Evolutionary conservation across 2,888 invertebrate genomes (phyloP), one percentile per base, ranked within the genome.

Genomic region (Meteorus colon): DNA sequence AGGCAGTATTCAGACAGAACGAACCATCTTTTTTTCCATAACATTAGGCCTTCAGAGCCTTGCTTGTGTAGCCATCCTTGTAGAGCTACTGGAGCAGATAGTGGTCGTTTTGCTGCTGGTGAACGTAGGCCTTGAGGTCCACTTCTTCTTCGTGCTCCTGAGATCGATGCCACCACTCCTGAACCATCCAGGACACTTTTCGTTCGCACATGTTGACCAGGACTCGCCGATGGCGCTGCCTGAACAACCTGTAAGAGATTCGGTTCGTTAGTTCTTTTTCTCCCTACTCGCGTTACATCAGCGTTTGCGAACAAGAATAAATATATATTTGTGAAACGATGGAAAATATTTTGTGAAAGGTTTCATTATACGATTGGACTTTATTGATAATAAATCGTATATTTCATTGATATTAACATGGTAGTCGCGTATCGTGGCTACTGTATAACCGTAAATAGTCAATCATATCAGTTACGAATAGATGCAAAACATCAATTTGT

Each of bases 1-100:
- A 98, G 92, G 87, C 97, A 97, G 90, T 96, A 97, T 89, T 98
- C 97, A 41, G 97, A 96, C 74, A 98, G 91, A 59, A 98, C 97
- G 91, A 97, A 97, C 97, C 97, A 98, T 77, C 97, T 93, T 88
- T 96, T 96, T 88, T 97, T 95, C 97, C 98, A 98, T 60, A 97
- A 93, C 92, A 97, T 97, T 3, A 98, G 91, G 8, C 97, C 97
- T 86, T 97, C 96, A 48, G 96, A 96, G 72, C 97, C 97, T 91
- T 97, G 96, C 87, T 97, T 97, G 89, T 96, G 95, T 68, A 98
- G 91, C 94, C 97, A 96, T 27, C 97, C 97, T 82, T 96, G 94
- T 85, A 96, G 92, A 0, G 96, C 94, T 10, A 97, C 96, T 8
- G 96, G 95, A 1, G 97, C 95, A 62, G 96, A 93, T n/a, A 94